A percentile compares a stretch with the other conserved stretches of the same genome.
Evolutionary conservation across 1,140 invertebrate genomes (phyloP).

Genomic region (Psix sp.): DNA sequence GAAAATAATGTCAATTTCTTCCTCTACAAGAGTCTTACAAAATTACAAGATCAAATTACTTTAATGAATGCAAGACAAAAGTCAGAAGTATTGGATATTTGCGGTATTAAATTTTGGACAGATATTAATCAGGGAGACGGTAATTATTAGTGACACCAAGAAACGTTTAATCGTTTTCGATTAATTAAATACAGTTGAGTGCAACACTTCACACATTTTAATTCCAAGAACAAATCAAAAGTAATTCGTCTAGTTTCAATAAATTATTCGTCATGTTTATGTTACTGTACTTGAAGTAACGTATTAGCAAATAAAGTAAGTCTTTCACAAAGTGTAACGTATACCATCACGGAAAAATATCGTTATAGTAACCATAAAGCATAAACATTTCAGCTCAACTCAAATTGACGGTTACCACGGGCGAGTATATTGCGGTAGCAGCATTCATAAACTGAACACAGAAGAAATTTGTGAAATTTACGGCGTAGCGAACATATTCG

Average conservation of each 20-base stretch:
- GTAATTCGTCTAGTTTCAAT: too few species aligned
- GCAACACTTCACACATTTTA: too few species aligned
- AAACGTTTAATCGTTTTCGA: too few species aligned
- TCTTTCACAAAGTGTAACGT: conserved; percentile 8
- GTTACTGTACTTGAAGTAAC: background rate
- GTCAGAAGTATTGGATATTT: too few species aligned
- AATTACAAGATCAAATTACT: conserved; percentile 9
- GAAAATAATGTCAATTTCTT: conserved; percentile 34
- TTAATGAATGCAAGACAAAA: too few species aligned
- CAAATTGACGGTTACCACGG: conserved; percentile 51
- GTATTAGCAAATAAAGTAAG: conserved; percentile 25
- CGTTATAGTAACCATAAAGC: conserved; percentile 34
- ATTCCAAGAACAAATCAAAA: too few species aligned
- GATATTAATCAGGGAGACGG: too few species aligned
- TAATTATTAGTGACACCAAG: too few species aligned
- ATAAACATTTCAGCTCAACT: conserved; percentile 50
- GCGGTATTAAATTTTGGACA: too few species aligned
- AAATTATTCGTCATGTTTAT: background rate
- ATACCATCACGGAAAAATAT: conserved; percentile 31
- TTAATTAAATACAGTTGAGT: too few species aligned
- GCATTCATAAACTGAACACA: conserved; percentile 46
- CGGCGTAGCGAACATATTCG: conserved; percentile 23
- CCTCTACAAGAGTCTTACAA: background rate
- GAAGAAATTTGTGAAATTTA: conserved; percentile 41
- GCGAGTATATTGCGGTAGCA: conserved; percentile 44